Evolutionary conservation across 2,113 vertebrate species (phyloP), one percentile per base, ranked within the genome.

Genomic region (Hydropotes inermis): DNA sequence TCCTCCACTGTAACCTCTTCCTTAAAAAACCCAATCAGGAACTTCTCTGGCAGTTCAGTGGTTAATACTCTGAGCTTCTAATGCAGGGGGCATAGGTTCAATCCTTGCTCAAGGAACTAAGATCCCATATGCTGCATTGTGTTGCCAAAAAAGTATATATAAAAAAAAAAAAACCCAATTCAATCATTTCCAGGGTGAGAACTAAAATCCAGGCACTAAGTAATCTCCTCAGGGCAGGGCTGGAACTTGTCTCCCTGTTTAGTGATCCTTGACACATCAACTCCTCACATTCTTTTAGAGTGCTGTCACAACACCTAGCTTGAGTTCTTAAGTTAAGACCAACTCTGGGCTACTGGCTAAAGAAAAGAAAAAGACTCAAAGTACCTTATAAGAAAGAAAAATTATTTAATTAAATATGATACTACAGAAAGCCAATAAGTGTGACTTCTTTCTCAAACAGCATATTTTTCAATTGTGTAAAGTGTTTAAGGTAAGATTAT

Each of bases 381-480:
- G 27, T 83, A 36, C 21, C 95, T 43, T 57, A 92, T 39, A 45
- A 89, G 30, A 52, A 76, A 94, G 19, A 95, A 21, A 95, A 21
- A 91, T 43, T 89, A 13, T 92, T 76, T 52, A 47, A 91, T 84
- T 74, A 95, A 93, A 81, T 60, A 84, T n/a, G 21, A 83, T 23
- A 36, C n/a, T 58, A 36, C 43, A 91, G 6, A 95, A 81, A 89
- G 43, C 43, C 61, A 88, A 27, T 84, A 82, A 89, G 25, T 67
- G 30, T 76, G 57, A 87, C 52, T 74, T 94, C 60, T 78, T 88
- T 95, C 74, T 94, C 27, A 61, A 89, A 61, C 9, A 50, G 11
- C 67, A 64, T 58, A 50, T 78, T 90, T 94, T 91, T 74, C 57
- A 97, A 55, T n/a, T 76, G 33, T 92, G 43, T 21, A 91, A 93